Percentiles rank a stretch among this genome's conserved stretches.
Evolutionary conservation across 2,113 vertebrate species (phyloP).

Genomic region (Riparia riparia): DNA sequence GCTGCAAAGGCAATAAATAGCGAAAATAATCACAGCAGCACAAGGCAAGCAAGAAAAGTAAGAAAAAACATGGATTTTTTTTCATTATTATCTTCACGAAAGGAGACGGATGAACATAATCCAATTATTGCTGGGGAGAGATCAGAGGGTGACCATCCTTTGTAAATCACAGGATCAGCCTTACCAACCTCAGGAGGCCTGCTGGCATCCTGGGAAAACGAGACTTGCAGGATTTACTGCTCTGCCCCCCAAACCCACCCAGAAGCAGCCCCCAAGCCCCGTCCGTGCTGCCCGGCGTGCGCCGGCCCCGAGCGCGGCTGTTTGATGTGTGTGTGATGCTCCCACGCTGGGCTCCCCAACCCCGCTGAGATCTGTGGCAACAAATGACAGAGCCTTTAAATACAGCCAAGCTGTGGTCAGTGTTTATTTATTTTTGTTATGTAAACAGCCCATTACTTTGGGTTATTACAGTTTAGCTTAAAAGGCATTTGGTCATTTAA

Average conservation of each 20-base stretch:
- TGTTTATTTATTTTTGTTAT: constrained; percentile 70
- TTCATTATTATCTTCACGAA: neutral
- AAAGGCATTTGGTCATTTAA: constrained; percentile 29
- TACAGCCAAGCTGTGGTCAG: constrained; percentile 45
- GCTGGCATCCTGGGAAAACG: neutral
- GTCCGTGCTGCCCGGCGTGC: neutral
- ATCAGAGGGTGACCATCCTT: neutral
- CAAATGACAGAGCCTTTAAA: constrained; percentile 59
- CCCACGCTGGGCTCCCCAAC: neutral
- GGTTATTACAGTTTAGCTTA: constrained; percentile 29
- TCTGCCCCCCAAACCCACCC: neutral
- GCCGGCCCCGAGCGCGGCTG: neutral
- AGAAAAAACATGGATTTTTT: neutral
- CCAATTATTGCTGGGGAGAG: neutral
- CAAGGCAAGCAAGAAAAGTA: neutral
- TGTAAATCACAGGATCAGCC: neutral
- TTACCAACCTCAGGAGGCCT: neutral
- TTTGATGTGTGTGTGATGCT: constrained; percentile 13
- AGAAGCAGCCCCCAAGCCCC: neutral
- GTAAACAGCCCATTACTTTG: constrained; percentile 52
- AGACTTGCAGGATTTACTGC: neutral
- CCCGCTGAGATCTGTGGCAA: neutral
- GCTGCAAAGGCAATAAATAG: neutral
- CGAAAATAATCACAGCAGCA: neutral
- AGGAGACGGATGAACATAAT: neutral